Percentiles rank a stretch among this genome's conserved stretches.
phyloP scores from a whole-genome alignment of 2,797 vertebrate genomes.

The Pangasius macronema region DNA sequence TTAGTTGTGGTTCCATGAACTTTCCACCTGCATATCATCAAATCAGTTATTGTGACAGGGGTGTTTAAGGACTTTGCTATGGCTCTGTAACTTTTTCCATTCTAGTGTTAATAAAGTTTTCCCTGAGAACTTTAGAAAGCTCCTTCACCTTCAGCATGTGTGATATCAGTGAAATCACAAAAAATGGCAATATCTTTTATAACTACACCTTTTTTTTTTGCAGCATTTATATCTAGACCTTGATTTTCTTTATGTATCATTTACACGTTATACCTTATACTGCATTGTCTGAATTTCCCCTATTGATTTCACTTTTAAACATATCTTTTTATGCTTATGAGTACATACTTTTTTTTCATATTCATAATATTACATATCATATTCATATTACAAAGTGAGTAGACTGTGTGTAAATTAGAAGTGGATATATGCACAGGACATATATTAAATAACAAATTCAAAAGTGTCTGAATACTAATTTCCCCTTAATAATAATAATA shows the following conservation, averaged over 20 bases:
- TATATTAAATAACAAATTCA: background rate
- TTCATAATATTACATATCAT: too few relatives aligned
- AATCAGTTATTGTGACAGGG: background rate
- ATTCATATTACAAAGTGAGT: too few relatives aligned
- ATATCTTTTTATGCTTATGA: background rate
- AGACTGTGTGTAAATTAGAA: too few relatives aligned
- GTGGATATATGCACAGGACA: background rate
- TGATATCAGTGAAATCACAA: background rate
- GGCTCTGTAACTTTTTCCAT: background rate
- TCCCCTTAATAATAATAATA: background rate
- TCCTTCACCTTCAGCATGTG: background rate
- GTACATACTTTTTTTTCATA: background rate
- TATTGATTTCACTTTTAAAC: background rate
- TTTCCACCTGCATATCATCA: background rate
- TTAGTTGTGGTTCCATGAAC: background rate
- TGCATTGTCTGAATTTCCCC: background rate
- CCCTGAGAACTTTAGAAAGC: background rate
- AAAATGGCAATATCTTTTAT: background rate
- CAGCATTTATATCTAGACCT: background rate
- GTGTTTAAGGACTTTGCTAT: background rate
- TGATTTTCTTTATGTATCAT: background rate
- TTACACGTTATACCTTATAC: background rate
- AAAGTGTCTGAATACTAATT: background rate
- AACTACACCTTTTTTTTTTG: background rate
- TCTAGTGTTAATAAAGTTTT: background rate